A percentile compares a stretch with the other conserved stretches of the same genome.
Evolutionary conservation across 2,888 invertebrate species (phyloP).

Genomic region (Ichneumoninae sp.): DNA sequence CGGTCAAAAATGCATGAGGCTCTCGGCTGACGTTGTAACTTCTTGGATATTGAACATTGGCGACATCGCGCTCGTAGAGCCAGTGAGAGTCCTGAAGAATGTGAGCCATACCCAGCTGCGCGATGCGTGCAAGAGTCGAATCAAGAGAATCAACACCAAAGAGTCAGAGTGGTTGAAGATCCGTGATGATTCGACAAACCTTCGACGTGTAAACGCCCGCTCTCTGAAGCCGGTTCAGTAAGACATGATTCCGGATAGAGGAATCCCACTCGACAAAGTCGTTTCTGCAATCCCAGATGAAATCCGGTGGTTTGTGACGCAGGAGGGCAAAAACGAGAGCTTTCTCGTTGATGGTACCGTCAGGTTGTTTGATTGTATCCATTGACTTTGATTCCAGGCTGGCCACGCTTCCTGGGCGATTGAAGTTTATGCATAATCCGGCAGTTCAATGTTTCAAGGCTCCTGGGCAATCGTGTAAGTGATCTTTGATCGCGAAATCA

Average conservation of each 20-base stretch:
- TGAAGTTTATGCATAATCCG: neutral
- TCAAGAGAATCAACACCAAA: neutral
- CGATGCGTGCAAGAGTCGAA: neutral
- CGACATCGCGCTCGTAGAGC: conserved; percentile 86
- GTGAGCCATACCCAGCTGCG: conserved; percentile 79
- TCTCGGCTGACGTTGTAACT: conserved; percentile 88
- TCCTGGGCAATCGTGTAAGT: neutral
- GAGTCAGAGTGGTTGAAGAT: neutral
- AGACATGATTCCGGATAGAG: conserved; percentile 72
- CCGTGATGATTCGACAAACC: conserved; percentile 62
- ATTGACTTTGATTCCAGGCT: conserved; percentile 77
- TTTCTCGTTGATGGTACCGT: conserved; percentile 78
- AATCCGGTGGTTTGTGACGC: conserved; percentile 75
- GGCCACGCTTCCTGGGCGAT: conserved; percentile 72
- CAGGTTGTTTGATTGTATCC: conserved; percentile 74
- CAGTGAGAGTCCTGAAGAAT: conserved; percentile 87
- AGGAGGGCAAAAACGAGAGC: conserved; percentile 76
- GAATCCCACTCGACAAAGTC: conserved; percentile 80
- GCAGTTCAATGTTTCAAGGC: neutral
- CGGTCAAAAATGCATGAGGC: conserved; percentile 87
- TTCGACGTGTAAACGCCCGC: conserved; percentile 80
- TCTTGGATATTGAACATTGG: conserved; percentile 90
- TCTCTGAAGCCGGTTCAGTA: conserved; percentile 79
- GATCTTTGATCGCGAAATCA: neutral
- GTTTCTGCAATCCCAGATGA: conserved; percentile 81